Evolutionary conservation across 2,113 vertebrate genomes (phyloP), one percentile per base, ranked within the genome.

Genomic region (Trachemys scripta): DNA sequence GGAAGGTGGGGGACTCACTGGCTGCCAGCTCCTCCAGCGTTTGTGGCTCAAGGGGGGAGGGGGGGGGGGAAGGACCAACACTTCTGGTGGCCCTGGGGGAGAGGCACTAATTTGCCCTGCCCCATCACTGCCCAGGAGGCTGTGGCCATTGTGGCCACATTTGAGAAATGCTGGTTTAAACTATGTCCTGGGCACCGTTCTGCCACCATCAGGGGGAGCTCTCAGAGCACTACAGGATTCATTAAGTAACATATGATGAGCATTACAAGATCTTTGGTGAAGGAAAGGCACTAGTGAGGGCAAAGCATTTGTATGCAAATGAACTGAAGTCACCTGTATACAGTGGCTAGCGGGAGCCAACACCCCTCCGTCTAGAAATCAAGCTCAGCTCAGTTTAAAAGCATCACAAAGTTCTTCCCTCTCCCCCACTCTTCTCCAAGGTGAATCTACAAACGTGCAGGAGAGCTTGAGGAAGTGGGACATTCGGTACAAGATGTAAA

Each of bases 201-300:
- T 85, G 91, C 84, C 96, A 96, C 88, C 93, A 93, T 92, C 95
- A 94, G 91, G 90, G 96, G n/a, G 35, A 92, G 94, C 91, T 96
- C 82, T 93, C 83, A 95, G 92, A 96, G 93, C 95, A 97, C 94
- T 96, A 97, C 94, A 97, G 96, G 96, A 95, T 97, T 94, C 95
- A 94, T 97, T 96, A 98, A 96, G 96, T 93, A 96, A 96, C 97
- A 97, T 92, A 94, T 94, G 96, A 89, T 82, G 93, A 96, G 95
- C 47, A 89, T 95, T 96, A 96, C 81, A 96, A 97, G 96, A 96
- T 72, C 91, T 91, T 93, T 10, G 88, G 93, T 85, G 92, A 94
- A 95, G 96, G 92, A 92, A 95, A 96, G 85, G 93, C 79, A 92
- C 88, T 78, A 47, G 10, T 25, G 92, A 90, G 45, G 94, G 93